A percentile compares a stretch with the other conserved stretches of the same genome.
These are phyloP conservation scores for Crocidura indochinensis DNA, from an alignment of 2,797 vertebrate species.

Conservation along the genomic window DNA sequence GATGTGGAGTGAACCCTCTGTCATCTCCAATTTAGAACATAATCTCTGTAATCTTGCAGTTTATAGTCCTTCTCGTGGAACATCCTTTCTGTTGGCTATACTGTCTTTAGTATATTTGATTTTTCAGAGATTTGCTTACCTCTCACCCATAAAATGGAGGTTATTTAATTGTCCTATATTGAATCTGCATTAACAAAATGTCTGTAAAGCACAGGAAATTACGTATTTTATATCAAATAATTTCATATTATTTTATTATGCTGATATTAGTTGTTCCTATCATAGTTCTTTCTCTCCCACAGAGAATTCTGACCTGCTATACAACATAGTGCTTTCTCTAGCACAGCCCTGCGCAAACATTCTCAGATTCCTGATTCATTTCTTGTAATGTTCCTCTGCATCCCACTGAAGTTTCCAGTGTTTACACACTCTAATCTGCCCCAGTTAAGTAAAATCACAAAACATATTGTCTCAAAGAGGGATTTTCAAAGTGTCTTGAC, in stretches of 20 bases:
- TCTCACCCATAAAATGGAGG: slow-evolving; percentile 18
- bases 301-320: not conserved
- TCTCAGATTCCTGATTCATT: not conserved
- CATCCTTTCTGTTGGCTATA: not conserved
- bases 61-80: not conserved
- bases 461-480: slow-evolving; percentile 10
- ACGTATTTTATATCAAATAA: not conserved
- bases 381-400: not conserved
- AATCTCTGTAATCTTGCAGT: not conserved
- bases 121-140: slow-evolving; percentile 18
- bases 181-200: not conserved
- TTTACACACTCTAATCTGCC: not conserved
- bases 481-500: slow-evolving; percentile 10
- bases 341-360: not conserved
- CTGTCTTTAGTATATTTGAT: not conserved
- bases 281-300: slow-evolving; percentile 14
- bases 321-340: not conserved
- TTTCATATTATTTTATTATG: not conserved
- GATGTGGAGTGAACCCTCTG: not conserved
- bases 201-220: not conserved
- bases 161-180: not conserved
- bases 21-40: slow-evolving; percentile 4
- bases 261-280: slow-evolving; percentile 43
- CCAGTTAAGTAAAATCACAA: slow-evolving; percentile 4
- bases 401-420: not conserved